Base-by-base conservation (phyloP, 2,888 invertebrate species). In the Morpho deidamia region DNA sequence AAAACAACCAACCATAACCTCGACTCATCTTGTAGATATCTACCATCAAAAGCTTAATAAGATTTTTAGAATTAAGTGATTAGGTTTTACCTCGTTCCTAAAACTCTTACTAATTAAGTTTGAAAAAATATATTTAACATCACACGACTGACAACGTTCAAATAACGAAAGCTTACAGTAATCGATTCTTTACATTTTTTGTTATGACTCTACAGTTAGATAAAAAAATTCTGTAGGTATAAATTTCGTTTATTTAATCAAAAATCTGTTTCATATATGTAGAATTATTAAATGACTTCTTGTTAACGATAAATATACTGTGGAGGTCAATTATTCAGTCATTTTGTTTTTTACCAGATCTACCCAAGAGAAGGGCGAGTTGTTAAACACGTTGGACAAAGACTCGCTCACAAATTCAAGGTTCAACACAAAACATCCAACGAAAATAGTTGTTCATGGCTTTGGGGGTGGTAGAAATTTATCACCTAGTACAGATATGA, bases 361-460 rank as follows among this genome's bases (percentile, higher is more conserved):
- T 54, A 96, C 95, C 0, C 95, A 96, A 86, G 91, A 93, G 55
- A 89, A 92, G 60, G 95, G 95, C 0, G 93, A 94, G 61, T 82
- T 94, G 7, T 68, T 96, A 46, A 92, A 96, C 71, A 94, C 95
- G 0, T 87, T 93, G 23, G 92, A 94, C 67, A 86, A 91, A 44
- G 92, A 94, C 38, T 94, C 96, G 0, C 80, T 97, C 14, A 92
- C 92, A 62, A 91, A 91, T 56, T 95, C 96, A 0, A 93, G 91
- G 64, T 97, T 96, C 78, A 95, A 97, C 78, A 91, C 93, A 0
- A 91, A 90, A 0, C 93, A 95, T 76, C 94, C 95, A 0, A 96
- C 96, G 7, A 97, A 97, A 85, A 91, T 98, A 14, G 93, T 98
- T 44, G 95, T 97, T 11, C 97, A 97, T 71, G 97, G 97, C 7